Percentiles rank a stretch among this genome's conserved stretches.
phyloP scores from a whole-genome alignment of 2,888 invertebrate species.

The Campoplex capitator region DNA sequence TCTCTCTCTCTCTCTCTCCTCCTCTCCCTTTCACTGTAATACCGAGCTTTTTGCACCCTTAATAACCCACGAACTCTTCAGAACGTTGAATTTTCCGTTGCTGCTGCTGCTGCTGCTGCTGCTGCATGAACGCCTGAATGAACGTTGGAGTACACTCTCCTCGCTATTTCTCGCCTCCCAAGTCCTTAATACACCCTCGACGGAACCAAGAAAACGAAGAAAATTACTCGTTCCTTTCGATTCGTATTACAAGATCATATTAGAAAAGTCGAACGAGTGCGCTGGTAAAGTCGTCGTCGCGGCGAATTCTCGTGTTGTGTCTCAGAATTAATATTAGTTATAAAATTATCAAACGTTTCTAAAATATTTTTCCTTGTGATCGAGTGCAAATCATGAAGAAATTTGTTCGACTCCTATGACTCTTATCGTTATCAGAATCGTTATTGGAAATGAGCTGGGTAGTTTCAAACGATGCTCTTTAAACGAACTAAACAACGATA shows the following conservation, averaged over 20 bases:
- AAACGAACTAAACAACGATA: background rate
- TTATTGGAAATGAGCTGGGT: background rate
- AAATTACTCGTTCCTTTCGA: conserved; percentile 41
- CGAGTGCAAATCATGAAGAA: background rate
- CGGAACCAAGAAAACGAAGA: conserved; percentile 26
- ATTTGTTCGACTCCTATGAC: background rate
- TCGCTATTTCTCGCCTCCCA: conserved; percentile 11
- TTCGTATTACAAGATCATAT: conserved; percentile 40
- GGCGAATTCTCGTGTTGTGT: conserved; percentile 4
- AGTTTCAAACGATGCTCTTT: background rate
- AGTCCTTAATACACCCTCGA: conserved; percentile 9
- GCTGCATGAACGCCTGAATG: conserved; percentile 39
- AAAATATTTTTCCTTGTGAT: background rate
- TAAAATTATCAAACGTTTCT: background rate
- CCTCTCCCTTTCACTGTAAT: conserved; percentile 33
- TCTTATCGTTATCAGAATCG: background rate
- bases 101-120: conserved; percentile 14
- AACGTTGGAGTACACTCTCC: conserved; percentile 44
- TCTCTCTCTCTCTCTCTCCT: background rate
- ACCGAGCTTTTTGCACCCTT: conserved; percentile 50
- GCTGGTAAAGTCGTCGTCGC: background rate
- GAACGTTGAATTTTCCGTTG: conserved; percentile 29
- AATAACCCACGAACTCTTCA: conserved; percentile 48
- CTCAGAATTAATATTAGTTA: background rate
- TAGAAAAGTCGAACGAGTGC: background rate